Evolutionary conservation across 2,888 invertebrate genomes (phyloP).

Genomic region (Diplazon laetatorius): DNA sequence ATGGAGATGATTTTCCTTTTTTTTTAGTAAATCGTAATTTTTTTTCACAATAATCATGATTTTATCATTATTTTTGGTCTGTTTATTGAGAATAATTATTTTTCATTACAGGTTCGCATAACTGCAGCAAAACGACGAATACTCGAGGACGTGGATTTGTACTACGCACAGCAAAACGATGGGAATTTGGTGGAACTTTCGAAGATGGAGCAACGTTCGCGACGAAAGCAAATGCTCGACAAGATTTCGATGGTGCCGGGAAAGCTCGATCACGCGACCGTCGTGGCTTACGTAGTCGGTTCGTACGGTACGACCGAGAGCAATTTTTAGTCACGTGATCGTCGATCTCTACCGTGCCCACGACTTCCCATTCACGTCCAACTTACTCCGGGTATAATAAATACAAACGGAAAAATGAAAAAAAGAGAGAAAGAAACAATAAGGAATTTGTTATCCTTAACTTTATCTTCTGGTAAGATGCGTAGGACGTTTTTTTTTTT

Average conservation of each 20-base stretch:
- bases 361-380: constrained; percentile 28
- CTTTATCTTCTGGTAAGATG: constrained; percentile 45
- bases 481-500: constrained; percentile 29
- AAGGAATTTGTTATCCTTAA: constrained; percentile 31
- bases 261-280: constrained; percentile 94
- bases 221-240: constrained; percentile 88
- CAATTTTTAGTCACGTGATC: constrained; percentile 55
- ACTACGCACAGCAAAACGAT: constrained; percentile 85
- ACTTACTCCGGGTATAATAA: constrained; percentile 26
- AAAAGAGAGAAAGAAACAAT: constrained; percentile 14
- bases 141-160: constrained; percentile 91
- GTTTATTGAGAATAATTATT: too few species aligned
- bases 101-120: constrained; percentile 82
- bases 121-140: constrained; percentile 92
- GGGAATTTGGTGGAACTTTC: constrained; percentile 85
- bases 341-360: constrained; percentile 18
- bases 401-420: constrained; percentile 5
- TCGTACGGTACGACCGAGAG: constrained; percentile 63
- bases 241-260: constrained; percentile 91
- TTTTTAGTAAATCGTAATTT: too few species aligned
- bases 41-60: too few species aligned
- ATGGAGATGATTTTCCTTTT: too few species aligned
- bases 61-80: too few species aligned
- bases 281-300: constrained; percentile 91
- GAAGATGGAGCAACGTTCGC: constrained; percentile 86